Conservation (phyloP, 2,113 vertebrate genomes). For the Microtus oregoni region DNA sequence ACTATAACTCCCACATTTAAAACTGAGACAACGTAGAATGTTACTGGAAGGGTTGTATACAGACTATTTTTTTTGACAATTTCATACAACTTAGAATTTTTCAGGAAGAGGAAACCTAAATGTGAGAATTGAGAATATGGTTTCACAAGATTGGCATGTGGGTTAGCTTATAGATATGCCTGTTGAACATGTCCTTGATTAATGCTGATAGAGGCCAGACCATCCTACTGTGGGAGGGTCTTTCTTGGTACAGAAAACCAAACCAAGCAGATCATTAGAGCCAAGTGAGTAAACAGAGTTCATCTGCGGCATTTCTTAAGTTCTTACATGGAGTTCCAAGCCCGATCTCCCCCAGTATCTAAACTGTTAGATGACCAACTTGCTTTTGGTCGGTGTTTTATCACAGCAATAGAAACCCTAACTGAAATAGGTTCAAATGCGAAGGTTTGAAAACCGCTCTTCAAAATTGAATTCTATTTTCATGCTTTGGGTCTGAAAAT, state of each 20-base stretch:
- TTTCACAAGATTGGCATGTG: background rate
- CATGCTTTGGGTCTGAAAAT: background rate
- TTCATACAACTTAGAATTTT: background rate
- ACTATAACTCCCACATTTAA: background rate
- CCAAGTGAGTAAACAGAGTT: background rate
- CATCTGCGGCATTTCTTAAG: background rate
- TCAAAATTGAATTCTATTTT: slow-evolving; percentile 47
- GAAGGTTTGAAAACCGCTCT: background rate
- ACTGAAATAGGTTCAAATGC: background rate
- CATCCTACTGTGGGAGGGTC: no score
- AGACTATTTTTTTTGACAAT: background rate
- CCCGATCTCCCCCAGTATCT: background rate
- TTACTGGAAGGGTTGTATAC: background rate
- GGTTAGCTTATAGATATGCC: background rate
- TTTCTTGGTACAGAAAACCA: no score
- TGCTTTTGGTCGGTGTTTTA: background rate
- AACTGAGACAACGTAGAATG: background rate
- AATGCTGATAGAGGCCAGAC: background rate
- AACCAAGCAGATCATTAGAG: background rate
- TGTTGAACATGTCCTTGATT: background rate
- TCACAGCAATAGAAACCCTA: background rate
- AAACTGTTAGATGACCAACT: background rate
- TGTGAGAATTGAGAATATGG: background rate
- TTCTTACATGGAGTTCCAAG: no score
- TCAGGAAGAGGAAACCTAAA: background rate